phyloP scores from a whole-genome alignment of 2,113 vertebrate genomes.

The Tetraodon nigroviridis region DNA sequence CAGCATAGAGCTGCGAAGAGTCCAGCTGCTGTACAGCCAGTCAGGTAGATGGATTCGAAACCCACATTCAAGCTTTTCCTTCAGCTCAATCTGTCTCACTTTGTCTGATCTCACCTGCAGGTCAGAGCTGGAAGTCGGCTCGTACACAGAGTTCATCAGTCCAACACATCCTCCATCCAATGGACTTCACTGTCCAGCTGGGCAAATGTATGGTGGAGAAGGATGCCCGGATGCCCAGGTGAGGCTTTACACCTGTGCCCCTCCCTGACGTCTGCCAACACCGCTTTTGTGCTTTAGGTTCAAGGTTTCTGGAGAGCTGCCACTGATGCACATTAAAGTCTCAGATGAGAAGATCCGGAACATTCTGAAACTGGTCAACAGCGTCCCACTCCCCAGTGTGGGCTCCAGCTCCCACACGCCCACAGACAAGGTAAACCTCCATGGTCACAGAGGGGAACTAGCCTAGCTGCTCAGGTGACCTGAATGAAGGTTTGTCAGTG shows the following conservation, averaged over 20 bases:
- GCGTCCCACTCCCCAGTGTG: conserved; percentile 82
- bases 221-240: conserved; percentile 91
- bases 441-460: background rate
- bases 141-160: conserved; percentile 79
- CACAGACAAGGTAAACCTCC: conserved; percentile 71
- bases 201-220: conserved; percentile 94
- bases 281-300: conserved; percentile 72
- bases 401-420: conserved; percentile 63
- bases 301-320: conserved; percentile 90
- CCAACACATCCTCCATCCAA: conserved; percentile 87
- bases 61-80: background rate
- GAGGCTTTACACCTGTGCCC: accelerated
- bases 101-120: too few relatives aligned
- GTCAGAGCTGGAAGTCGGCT: conserved; percentile 85
- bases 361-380: conserved; percentile 79
- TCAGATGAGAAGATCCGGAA: conserved; percentile 89
- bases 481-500: too few relatives aligned
- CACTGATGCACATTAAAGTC: conserved; percentile 84
- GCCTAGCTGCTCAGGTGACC: too few relatives aligned
- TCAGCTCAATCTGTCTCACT: background rate
- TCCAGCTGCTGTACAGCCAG: conserved; percentile 90
- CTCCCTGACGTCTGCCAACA: accelerated
- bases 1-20: conserved; percentile 83
- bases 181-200: conserved; percentile 87
- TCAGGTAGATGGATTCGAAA: conserved; percentile 74